phyloP scores from a whole-genome alignment of 2,888 invertebrate genomes.

The Mechanitis messenoides region DNA sequence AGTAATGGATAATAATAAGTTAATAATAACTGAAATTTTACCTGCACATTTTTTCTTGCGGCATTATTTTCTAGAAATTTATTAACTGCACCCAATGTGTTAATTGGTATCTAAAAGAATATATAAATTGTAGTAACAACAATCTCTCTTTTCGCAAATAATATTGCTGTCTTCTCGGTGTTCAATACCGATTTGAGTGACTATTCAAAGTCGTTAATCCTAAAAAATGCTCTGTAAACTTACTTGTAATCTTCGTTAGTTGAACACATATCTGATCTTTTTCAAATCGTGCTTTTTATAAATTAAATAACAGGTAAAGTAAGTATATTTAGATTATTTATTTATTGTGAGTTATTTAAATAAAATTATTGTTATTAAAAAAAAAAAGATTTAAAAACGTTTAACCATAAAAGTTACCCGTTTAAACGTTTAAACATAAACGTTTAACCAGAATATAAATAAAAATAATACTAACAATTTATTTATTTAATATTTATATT shows the following conservation, averaged over 20 bases:
- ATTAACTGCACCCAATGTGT: conserved; percentile 80
- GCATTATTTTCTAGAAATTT: conserved; percentile 77
- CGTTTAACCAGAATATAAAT: too few relatives aligned
- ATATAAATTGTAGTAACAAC: background rate
- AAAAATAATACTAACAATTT: too few relatives aligned
- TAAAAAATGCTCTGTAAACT: too few relatives aligned
- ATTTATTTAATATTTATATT: background rate
- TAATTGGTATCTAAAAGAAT: conserved; percentile 79
- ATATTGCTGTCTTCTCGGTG: background rate
- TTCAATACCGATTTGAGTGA: background rate
- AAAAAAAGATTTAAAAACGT: background rate
- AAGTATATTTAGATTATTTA: too few relatives aligned
- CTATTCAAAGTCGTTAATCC: too few relatives aligned
- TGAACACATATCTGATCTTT: too few relatives aligned
- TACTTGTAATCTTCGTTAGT: too few relatives aligned
- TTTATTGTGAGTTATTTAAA: too few relatives aligned
- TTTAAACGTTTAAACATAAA: too few relatives aligned
- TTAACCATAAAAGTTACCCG: too few relatives aligned
- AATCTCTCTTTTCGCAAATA: background rate
- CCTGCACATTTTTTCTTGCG: conserved; percentile 55
- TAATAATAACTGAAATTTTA: conserved; percentile 29
- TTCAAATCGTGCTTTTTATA: too few relatives aligned
- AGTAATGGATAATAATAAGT: background rate
- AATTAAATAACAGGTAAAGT: too few relatives aligned
- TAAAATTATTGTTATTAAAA: background rate